Conservation (phyloP, 2,888 invertebrate species). For the Aplocera efformata region DNA sequence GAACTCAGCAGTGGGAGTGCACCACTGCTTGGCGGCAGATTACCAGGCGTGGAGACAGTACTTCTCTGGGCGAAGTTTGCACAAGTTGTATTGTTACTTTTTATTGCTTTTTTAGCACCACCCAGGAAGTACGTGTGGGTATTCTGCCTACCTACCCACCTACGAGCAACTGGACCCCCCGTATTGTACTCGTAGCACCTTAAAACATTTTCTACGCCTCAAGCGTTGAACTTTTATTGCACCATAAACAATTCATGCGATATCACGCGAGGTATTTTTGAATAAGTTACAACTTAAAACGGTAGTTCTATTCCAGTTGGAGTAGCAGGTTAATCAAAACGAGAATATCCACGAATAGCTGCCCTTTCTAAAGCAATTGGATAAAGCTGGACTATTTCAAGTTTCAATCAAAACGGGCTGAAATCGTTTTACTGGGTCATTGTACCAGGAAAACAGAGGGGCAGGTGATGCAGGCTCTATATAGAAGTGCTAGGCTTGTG, state of each 20-base stretch:
- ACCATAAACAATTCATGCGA: constrained; percentile 30
- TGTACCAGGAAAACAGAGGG: constrained; percentile 55
- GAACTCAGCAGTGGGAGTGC: too few relatives aligned
- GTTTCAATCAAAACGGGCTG: constrained; percentile 57
- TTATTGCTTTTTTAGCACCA: too few relatives aligned
- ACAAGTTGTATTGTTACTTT: too few relatives aligned
- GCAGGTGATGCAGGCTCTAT: constrained; percentile 57
- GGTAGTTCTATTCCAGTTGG: constrained; percentile 5
- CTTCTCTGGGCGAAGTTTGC: too few relatives aligned
- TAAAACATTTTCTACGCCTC: too few relatives aligned
- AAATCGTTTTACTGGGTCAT: constrained; percentile 65
- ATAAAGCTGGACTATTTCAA: constrained; percentile 50
- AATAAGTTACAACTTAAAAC: constrained; percentile 21
- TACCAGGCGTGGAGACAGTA: too few relatives aligned
- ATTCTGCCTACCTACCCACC: too few relatives aligned
- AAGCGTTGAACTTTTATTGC: constrained; percentile 30
- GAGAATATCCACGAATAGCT: constrained; percentile 23
- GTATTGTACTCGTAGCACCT: too few relatives aligned
- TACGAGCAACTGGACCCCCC: too few relatives aligned
- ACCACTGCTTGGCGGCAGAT: too few relatives aligned
- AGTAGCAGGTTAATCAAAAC: constrained; percentile 20
- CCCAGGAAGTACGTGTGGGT: too few relatives aligned
- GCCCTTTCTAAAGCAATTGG: constrained; percentile 46
- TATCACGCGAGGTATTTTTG: constrained; percentile 26
- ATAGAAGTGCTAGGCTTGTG: constrained; percentile 52